phyloP scores from a whole-genome alignment of 1,140 invertebrate genomes.

The Drosophila suzukii region DNA sequence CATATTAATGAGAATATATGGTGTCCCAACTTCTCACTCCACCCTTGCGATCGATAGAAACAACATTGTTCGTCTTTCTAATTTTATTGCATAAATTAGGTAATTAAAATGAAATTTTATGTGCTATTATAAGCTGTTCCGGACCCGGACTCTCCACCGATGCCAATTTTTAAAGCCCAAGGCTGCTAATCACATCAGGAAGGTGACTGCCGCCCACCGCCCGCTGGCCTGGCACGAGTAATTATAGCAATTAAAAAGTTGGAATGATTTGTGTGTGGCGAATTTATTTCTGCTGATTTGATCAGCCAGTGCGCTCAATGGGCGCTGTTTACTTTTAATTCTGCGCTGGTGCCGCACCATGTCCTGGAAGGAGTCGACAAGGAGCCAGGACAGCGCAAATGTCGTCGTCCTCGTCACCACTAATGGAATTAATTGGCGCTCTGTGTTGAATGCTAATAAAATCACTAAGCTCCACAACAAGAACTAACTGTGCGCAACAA shows the following conservation, averaged over 20 bases:
- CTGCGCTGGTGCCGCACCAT: not conserved
- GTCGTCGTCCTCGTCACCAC: conserved; percentile 37
- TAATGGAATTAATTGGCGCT: conserved; percentile 76
- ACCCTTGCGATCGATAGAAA: conserved; percentile 17
- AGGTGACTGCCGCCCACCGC: conserved; percentile 3
- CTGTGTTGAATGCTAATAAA: conserved; percentile 74
- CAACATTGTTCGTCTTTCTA: conserved; percentile 7
- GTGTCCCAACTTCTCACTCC: not conserved
- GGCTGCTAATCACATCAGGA: conserved; percentile 54
- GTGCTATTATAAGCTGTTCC: conserved; percentile 37
- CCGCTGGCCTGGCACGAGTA: conserved; percentile 40
- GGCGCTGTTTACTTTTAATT: conserved; percentile 8
- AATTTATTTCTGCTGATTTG: conserved; percentile 59
- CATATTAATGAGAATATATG: not conserved
- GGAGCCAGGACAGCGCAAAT: conserved; percentile 14
- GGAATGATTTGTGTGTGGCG: conserved; percentile 49
- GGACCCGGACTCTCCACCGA: not conserved
- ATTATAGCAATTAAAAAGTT: conserved; percentile 75
- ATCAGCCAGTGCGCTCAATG: conserved; percentile 42
- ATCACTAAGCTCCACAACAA: conserved; percentile 53
- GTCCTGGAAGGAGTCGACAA: conserved; percentile 2
- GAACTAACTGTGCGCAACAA: conserved; percentile 56
- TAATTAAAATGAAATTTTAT: conserved; percentile 49
- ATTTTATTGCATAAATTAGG: conserved; percentile 34
- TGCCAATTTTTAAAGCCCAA: conserved; percentile 30